These are phyloP conservation scores for Beaufortia kweichowensis DNA, from an alignment of 2,113 vertebrate species.

Conservation along the genomic window DNA sequence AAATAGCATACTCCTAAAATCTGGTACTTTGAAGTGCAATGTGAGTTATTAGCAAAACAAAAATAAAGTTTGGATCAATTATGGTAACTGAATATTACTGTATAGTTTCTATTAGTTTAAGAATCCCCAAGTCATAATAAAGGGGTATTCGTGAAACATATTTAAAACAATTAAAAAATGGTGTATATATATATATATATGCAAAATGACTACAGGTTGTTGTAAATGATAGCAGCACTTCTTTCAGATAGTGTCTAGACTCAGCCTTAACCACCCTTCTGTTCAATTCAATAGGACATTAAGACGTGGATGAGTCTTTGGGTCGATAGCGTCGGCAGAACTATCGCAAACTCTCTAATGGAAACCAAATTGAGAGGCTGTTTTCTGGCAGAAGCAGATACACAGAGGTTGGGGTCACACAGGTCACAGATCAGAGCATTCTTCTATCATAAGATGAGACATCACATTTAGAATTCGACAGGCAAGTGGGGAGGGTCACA, in stretches of 20 bases:
- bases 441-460: slow-evolving; percentile 42
- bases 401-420: slow-evolving; percentile 46
- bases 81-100: too few relatives aligned
- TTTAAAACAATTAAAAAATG: background rate
- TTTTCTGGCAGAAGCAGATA: slow-evolving; percentile 27
- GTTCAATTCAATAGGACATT: slow-evolving; percentile 28
- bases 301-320: slow-evolving; percentile 23
- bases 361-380: slow-evolving; percentile 50
- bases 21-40: background rate
- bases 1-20: too few relatives aligned
- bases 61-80: too few relatives aligned
- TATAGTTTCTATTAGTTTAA: background rate
- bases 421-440: slow-evolving; percentile 53
- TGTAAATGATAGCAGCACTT: background rate
- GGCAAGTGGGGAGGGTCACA: background rate
- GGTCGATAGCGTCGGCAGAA: slow-evolving; percentile 47
- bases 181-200: too few relatives aligned
- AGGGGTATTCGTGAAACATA: too few relatives aligned
- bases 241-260: background rate
- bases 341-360: slow-evolving; percentile 41
- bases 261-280: slow-evolving; percentile 17
- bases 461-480: slow-evolving; percentile 52
- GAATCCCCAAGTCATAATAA: background rate
- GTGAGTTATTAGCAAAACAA: background rate
- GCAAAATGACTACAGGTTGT: background rate